Percentiles rank a stretch among this genome's conserved stretches.
phyloP scores from a whole-genome alignment of 2,888 invertebrate genomes.

The Emmelina monodactyla region DNA sequence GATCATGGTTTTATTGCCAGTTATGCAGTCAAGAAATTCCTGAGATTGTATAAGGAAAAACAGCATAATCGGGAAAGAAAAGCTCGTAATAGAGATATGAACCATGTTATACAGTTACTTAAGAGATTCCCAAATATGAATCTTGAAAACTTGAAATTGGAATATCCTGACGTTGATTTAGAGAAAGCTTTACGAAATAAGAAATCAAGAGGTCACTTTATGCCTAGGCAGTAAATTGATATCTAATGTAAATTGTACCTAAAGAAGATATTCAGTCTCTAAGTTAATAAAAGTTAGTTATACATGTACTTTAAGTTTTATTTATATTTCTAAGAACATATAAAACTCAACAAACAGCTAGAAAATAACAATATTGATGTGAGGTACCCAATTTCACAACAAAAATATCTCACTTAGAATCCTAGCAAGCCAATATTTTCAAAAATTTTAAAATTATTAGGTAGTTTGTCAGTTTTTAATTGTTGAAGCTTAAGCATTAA shows the following conservation, averaged over 20 bases:
- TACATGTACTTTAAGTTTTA: too few relatives aligned
- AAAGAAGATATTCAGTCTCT: too few relatives aligned
- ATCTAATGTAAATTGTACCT: too few relatives aligned
- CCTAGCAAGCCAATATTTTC: slow-evolving; percentile 24
- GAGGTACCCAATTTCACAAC: neutral
- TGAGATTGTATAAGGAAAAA: slow-evolving; percentile 71
- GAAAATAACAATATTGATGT: too few relatives aligned
- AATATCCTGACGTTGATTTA: slow-evolving; percentile 80
- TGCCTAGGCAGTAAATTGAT: slow-evolving; percentile 46
- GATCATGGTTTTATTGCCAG: slow-evolving; percentile 62
- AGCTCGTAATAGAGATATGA: slow-evolving; percentile 68
- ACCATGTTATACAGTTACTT: slow-evolving; percentile 73
- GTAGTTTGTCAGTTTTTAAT: slow-evolving; percentile 23
- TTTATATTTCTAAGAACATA: too few relatives aligned
- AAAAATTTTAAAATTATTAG: slow-evolving; percentile 30
- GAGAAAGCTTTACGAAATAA: slow-evolving; percentile 67
- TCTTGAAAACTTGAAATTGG: slow-evolving; percentile 70
- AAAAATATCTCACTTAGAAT: neutral
- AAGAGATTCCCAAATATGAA: slow-evolving; percentile 81
- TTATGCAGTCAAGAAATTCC: slow-evolving; percentile 66
- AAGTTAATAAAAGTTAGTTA: too few relatives aligned
- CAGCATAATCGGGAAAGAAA: slow-evolving; percentile 62
- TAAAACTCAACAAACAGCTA: too few relatives aligned
- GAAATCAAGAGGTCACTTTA: slow-evolving; percentile 70
- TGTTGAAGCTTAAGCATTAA: slow-evolving; percentile 24